Conservation (phyloP, 1,140 invertebrate species). For the Ips nitidus region DNA sequence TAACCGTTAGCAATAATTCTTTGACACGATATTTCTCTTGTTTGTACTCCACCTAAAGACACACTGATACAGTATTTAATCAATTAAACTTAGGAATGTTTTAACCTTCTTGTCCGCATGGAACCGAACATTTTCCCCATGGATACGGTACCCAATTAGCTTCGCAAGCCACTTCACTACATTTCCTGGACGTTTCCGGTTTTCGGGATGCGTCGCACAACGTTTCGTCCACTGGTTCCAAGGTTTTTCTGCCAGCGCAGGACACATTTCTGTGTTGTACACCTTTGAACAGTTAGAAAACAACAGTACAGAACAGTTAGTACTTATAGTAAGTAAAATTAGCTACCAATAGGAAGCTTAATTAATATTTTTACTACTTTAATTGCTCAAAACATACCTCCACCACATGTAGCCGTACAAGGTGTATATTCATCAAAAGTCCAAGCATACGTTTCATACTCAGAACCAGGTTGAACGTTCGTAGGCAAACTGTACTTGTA, state of each 20-base stretch:
- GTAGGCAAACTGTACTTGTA: conserved; percentile 92
- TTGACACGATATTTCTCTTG: conserved; percentile 75
- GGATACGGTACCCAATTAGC: conserved; percentile 77
- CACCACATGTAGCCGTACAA: conserved; percentile 83
- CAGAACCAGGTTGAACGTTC: conserved; percentile 63
- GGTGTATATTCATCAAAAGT: conserved; percentile 74
- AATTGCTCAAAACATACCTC: conserved; percentile 61
- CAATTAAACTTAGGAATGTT: background rate
- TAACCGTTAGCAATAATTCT: conserved; percentile 67
- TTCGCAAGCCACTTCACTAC: conserved; percentile 77
- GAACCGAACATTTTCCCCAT: conserved; percentile 82
- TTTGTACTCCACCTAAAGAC: conserved; percentile 59
- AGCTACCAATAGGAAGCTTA: background rate
- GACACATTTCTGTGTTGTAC: conserved; percentile 71
- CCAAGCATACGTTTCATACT: conserved; percentile 78
- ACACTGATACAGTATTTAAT: background rate
- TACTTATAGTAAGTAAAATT: no score
- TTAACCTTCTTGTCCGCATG: conserved; percentile 68
- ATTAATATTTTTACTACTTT: conserved; percentile 6
- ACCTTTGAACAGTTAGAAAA: conserved; percentile 56
- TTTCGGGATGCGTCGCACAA: conserved; percentile 76
- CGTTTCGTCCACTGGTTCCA: conserved; percentile 67
- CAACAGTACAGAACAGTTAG: background rate
- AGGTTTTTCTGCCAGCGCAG: conserved; percentile 68
- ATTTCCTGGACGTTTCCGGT: conserved; percentile 69